phyloP scores from a whole-genome alignment of 2,888 invertebrate species.

The Phaedon cochleariae region DNA sequence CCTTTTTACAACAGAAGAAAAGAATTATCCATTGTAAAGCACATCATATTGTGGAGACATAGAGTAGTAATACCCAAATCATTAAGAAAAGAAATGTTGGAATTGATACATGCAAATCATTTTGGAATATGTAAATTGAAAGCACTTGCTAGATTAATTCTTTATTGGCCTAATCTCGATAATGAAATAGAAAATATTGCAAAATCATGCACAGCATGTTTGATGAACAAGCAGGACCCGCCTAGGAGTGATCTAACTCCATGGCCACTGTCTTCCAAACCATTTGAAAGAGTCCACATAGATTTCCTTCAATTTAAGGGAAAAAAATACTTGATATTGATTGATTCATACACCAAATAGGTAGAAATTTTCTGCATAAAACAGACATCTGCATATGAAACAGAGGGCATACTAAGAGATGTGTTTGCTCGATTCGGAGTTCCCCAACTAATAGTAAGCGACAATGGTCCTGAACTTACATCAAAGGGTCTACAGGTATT shows the following conservation, averaged over 20 bases:
- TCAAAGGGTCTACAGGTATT: too few relatives aligned
- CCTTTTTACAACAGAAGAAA: slow-evolving; percentile 15
- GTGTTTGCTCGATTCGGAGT: too few relatives aligned
- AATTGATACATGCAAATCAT: slow-evolving; percentile 43
- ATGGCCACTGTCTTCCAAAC: not conserved
- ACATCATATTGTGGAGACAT: too few relatives aligned
- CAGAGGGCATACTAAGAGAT: too few relatives aligned
- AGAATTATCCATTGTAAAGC: too few relatives aligned
- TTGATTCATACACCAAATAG: too few relatives aligned
- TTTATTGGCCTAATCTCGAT: slow-evolving; percentile 39
- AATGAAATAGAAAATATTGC: not conserved
- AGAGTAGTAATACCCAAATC: slow-evolving; percentile 37
- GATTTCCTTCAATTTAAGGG: too few relatives aligned
- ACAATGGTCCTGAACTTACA: too few relatives aligned
- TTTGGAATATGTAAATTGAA: too few relatives aligned
- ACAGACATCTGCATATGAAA: not conserved
- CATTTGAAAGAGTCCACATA: not conserved
- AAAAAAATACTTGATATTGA: too few relatives aligned
- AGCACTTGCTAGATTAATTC: too few relatives aligned
- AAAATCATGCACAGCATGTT: not conserved
- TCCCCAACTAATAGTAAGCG: too few relatives aligned
- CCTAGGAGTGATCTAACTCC: not conserved
- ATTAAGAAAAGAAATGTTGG: slow-evolving; percentile 32
- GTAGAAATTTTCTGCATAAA: not conserved
- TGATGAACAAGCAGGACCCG: not conserved